Evolutionary conservation across 64 coral and sea anemone species (phyloP), one percentile per base, ranked within the genome.

Genomic region (Dendrophyllia cribrosa): DNA sequence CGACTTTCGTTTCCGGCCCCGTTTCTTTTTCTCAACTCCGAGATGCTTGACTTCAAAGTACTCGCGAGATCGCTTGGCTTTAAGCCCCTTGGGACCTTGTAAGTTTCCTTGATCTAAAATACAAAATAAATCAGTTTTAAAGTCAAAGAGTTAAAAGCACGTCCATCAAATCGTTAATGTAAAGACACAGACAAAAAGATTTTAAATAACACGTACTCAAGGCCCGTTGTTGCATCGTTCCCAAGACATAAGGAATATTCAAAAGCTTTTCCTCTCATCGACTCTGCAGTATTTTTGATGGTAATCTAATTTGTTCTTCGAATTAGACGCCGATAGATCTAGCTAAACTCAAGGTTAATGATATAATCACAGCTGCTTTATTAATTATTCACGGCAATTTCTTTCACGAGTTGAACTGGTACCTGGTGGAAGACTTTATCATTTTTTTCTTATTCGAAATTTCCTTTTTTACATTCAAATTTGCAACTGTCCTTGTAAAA

Each of bases 41-140:
- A 99, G 91, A 79, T 99, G 97, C 49, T 99, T 99, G 6, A 96
- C 94, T 87, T 99, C 97, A 60, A 99, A 99, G 58, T 99, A 99
- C 59, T 99, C 97, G 17, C 97, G 87, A 22, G 97, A 96, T 52
- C 97, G 88, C 63, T 99, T 99, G n/a, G 97, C 97, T 88, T 99
- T 99, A 19, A 99, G 51, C 43, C 97, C 97, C 85, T 99, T 99
- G 6, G 97, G 97, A 14, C 97, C 97, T 66, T 96, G 92, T 1
- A 99, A 83, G 79, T 99, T 99, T 63, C 97, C 97, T 96, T 96
- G 94, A 81, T 99, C 97, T 99, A 62, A 79, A 89, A 75, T 23
- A 74, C 58, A 83, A 76, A 87, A 78, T 71, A 43, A 64, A 24
- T 9, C 16, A 59, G 24, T 55, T 43, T 43, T 34, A 43, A 20